Base-by-base conservation (phyloP, 2,797 vertebrate species). In the Danio kyathit region DNA sequence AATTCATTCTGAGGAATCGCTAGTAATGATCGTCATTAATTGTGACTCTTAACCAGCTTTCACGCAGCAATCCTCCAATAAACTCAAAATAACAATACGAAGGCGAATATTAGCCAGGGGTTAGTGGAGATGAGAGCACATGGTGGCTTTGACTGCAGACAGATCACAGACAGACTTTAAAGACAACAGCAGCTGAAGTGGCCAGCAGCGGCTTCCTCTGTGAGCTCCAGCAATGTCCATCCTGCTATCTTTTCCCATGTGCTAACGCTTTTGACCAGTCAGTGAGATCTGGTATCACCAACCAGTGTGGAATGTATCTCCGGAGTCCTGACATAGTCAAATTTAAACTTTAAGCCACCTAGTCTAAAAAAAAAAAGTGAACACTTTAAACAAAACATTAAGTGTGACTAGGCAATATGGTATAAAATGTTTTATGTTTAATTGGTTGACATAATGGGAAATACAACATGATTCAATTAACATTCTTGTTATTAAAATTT, bases 171-270 rank as follows among this genome's bases (percentile, higher is more conserved):
- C 74, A 61, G 56, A 70, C 59, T 90, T 88, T 87, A 90, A 89
- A 85, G 87, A 90, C 87, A 85, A 89, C 87, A 88, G 86, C 81
- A 88, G 90, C 88, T 90, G 88, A 90, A 76, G 63, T 48, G 83
- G 73, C 77, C 87, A 89, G 83, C 89, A 61, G 71, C 13, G 74
- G 74, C 74, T 83, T 79, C 67, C 69, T 80, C 59, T 51, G 17
- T 56, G 77, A 76, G 73, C 79, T 77, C 70, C 74, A 72, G 43
- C 29, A 63, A 38, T 83, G 46, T 70, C 48, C 59, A 77, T 80
- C 61, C 48, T 82, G 70, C 82, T 89, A 90, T 88, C 90, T 89
- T 80, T 74, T 83, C 82, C 70, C 80, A 74, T 82, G 88, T 87
- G 87, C 86, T 90, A 90, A 91, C 86, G 76, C 21, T 82, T 90